phyloP scores from a whole-genome alignment of 92 coral and sea anemone species.

The Palythoa grandiflora region DNA sequence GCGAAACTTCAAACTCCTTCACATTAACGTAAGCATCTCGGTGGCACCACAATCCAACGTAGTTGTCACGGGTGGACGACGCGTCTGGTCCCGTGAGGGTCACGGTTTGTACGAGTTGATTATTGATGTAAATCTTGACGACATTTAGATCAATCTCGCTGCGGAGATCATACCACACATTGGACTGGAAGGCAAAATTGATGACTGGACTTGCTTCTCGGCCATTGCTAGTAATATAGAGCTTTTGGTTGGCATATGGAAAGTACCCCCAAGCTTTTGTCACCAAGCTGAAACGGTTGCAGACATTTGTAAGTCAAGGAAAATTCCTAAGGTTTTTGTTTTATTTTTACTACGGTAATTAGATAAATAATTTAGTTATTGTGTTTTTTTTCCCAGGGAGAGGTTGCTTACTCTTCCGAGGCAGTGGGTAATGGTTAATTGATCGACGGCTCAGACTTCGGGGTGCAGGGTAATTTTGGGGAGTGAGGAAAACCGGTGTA shows the following conservation, averaged over 20 bases:
- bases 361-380: too few species aligned
- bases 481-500: too few species aligned
- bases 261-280: constrained; percentile 69
- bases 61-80: constrained; percentile 54
- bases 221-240: constrained; percentile 47
- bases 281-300: constrained; percentile 37
- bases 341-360: too few species aligned
- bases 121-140: constrained; percentile 61
- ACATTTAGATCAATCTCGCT: constrained; percentile 42
- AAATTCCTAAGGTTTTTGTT: too few species aligned
- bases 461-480: too few species aligned
- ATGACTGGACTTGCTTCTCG: constrained; percentile 35
- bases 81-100: constrained; percentile 65
- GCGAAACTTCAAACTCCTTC: constrained; percentile 49
- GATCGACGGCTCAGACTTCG: too few species aligned
- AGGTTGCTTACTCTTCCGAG: too few species aligned
- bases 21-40: constrained; percentile 35
- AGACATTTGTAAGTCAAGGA: neutral
- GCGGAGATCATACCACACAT: constrained; percentile 61
- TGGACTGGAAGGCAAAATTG: constrained; percentile 29
- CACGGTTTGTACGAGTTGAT: constrained; percentile 48
- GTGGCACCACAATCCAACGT: constrained; percentile 75
- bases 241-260: neutral
- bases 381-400: too few species aligned
- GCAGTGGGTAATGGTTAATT: too few species aligned